Conservation (phyloP, 2,888 invertebrate species). For the Thera obeliscata region DNA sequence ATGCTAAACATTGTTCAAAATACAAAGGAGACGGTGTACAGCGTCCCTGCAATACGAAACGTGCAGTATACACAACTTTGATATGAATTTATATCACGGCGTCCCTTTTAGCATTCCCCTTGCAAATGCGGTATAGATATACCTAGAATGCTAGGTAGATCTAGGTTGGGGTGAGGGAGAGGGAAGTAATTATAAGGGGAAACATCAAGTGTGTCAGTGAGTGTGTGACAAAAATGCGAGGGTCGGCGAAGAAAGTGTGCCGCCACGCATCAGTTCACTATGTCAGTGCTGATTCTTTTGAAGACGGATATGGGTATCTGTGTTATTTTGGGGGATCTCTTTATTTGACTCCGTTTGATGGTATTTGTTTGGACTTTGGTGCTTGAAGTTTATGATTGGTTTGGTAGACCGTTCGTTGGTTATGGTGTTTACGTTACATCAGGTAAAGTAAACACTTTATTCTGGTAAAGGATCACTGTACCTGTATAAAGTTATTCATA, state of each 20-base stretch:
- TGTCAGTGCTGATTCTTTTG: conserved; percentile 80
- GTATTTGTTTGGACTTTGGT: conserved; percentile 9
- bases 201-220: conserved; percentile 82
- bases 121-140: conserved; percentile 71
- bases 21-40: conserved; percentile 58
- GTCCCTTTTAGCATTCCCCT: conserved; percentile 80
- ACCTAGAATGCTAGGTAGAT: conserved; percentile 60
- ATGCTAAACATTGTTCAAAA: conserved; percentile 58
- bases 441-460: no score
- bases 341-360: conserved; percentile 9
- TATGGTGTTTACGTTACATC: background rate
- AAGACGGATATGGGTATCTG: conserved; percentile 53
- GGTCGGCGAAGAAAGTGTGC: conserved; percentile 77
- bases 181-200: conserved; percentile 79
- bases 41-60: conserved; percentile 50
- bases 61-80: conserved; percentile 47
- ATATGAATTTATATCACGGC: conserved; percentile 68
- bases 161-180: conserved; percentile 67
- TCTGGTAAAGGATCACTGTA: no score
- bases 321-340: conserved; percentile 44
- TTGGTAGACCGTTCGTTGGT: background rate
- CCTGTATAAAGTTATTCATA: no score
- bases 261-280: conserved; percentile 80
- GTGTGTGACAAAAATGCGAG: conserved; percentile 81
- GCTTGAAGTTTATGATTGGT: background rate